Conservation (phyloP, 2,797 vertebrate species). For the Choloepus didactylus region DNA sequence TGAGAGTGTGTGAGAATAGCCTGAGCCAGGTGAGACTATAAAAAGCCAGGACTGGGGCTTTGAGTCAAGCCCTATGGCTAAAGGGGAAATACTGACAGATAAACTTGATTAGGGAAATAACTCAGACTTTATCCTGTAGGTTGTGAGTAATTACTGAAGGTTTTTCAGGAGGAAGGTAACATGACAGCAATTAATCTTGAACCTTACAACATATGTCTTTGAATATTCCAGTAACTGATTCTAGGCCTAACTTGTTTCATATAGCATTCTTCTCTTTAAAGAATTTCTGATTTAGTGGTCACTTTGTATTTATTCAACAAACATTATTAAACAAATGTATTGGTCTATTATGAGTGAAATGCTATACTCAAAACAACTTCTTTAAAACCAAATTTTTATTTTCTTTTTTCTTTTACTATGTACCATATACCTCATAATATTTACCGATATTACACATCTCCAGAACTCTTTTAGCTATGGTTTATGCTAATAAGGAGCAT, state of each 20-base stretch:
- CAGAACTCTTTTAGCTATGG: not conserved
- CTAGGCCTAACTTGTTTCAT: not conserved
- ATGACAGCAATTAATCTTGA: not conserved
- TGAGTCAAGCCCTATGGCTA: not conserved
- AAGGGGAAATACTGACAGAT: not conserved
- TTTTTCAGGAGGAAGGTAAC: conserved; percentile 5
- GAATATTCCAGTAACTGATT: not conserved
- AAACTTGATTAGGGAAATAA: not conserved
- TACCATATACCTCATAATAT: not conserved
- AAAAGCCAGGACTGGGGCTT: not conserved
- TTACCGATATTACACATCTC: not conserved
- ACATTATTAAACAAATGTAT: conserved; percentile 21
- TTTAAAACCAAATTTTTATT: conserved; percentile 10
- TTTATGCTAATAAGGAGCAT: conserved; percentile 16
- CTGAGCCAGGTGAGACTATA: not conserved
- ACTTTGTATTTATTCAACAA: not conserved
- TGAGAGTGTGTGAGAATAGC: fast-evolving
- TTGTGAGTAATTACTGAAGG: not conserved
- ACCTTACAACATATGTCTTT: not conserved
- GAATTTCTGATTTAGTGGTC: not conserved
- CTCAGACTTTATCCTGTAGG: not conserved
- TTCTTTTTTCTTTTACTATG: not conserved
- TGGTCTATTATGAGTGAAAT: conserved; percentile 32
- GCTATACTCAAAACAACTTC: not conserved
- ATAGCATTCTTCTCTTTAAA: conserved; percentile 48